These are phyloP conservation scores for Podocnemis expansa DNA, from an alignment of 2,113 vertebrate species.

Conservation along the genomic window DNA sequence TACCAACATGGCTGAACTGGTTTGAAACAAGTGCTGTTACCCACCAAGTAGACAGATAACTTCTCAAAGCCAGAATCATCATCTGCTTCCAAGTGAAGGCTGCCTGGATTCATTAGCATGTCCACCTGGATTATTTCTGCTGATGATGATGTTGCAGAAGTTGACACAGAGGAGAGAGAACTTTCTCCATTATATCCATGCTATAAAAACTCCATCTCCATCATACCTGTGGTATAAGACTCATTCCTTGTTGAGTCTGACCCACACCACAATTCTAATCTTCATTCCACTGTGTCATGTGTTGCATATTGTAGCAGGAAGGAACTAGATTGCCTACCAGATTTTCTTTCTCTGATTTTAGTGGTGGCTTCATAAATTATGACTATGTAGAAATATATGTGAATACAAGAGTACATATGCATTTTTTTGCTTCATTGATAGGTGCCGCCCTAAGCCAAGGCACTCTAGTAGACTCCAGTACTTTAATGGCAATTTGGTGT, in stretches of 20 bases:
- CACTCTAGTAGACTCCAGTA: neutral
- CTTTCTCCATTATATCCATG: neutral
- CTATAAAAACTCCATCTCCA: neutral
- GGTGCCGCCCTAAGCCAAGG: fast-evolving
- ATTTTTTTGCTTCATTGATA: neutral
- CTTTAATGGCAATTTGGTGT: neutral
- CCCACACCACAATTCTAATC: neutral
- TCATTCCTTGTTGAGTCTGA: neutral
- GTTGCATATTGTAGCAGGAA: neutral
- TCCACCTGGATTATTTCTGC: neutral
- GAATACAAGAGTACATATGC: neutral
- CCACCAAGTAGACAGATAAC: neutral
- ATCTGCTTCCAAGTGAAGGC: neutral
- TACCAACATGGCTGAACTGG: neutral
- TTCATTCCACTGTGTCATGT: neutral
- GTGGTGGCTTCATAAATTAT: neutral
- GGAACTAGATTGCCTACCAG: neutral
- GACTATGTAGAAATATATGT: neutral
- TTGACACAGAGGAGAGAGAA: neutral
- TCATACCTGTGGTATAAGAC: neutral
- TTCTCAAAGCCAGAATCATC: neutral
- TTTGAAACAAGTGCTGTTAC: fast-evolving
- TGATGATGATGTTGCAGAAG: neutral
- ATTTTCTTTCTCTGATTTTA: neutral
- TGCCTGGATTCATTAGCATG: neutral